A percentile compares a stretch with the other conserved stretches of the same genome.
Conservation (phyloP, 2,113 vertebrate species). For the Australoheros scitulus region DNA sequence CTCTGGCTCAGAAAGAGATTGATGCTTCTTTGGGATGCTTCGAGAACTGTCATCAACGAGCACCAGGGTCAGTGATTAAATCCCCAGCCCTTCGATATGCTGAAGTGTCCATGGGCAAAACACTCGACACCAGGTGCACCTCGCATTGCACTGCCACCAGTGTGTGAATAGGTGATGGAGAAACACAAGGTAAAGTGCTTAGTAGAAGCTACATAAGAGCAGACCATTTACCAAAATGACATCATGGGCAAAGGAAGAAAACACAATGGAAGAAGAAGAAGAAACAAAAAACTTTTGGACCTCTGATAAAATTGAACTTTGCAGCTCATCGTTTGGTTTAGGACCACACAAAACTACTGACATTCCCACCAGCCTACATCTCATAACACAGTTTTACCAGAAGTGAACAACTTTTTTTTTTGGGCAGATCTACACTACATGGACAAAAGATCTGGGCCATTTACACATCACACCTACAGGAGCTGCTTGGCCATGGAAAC, state of each 20-base stretch:
- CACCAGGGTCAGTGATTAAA: not conserved
- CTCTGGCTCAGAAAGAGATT: not conserved
- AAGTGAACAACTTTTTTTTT: too few relatives aligned
- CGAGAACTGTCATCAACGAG: not conserved
- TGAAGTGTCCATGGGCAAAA: not conserved
- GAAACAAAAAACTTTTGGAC: not conserved
- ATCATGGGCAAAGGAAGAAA: not conserved
- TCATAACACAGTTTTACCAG: too few relatives aligned
- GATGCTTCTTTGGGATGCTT: not conserved
- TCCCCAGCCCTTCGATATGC: not conserved
- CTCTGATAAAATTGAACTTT: not conserved
- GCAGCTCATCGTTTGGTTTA: not conserved
- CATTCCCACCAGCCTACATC: too few relatives aligned
- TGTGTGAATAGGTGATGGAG: not conserved
- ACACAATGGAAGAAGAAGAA: too few relatives aligned
- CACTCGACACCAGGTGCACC: not conserved
- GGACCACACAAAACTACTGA: too few relatives aligned
- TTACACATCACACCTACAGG: too few relatives aligned
- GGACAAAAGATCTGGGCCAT: too few relatives aligned
- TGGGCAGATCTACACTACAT: too few relatives aligned
- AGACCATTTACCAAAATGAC: not conserved
- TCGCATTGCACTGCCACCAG: not conserved
- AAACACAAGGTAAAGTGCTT: not conserved
- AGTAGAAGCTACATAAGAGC: not conserved
- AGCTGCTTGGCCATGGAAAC: not conserved